Evolutionary conservation across 2,797 vertebrate species (phyloP), one percentile per base, ranked within the genome.

Genomic region (Alca torda): DNA sequence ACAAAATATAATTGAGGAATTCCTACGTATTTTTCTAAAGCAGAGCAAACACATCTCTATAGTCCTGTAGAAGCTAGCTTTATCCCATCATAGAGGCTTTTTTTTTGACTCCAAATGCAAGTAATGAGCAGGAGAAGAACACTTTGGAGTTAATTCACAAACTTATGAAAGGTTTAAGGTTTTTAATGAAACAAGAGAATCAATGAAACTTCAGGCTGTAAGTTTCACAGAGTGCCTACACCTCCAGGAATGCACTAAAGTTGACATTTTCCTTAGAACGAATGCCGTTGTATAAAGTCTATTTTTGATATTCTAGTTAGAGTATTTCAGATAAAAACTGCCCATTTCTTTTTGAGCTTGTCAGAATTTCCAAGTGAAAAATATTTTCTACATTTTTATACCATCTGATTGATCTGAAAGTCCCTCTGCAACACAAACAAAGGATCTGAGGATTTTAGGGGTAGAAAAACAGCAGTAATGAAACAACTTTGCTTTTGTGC

Each of bases 141-240:
- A 84, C 35, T 78, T 72, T 83, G 39, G 60, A 87, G 75, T 81
- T 93, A 95, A 87, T 92, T 78, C 87, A 78, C 26, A 70, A 53
- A 81, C 18, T 59, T 46, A 57, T 31, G 18, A 76, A 48, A 48
- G 46, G 21, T 48, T 48, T 48, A 91, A 87, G 39, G 31, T 65
- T 91, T 92, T 69, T 81, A 65, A 69, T 28, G 35, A 80, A 94
- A 91, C 37, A 54, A 82, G 48, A 86, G 43, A 94, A 89, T 75
- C 45, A 33, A 14, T 51, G 16, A 79, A 51, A 83, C 60, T 70
- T 76, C 56, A 33, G 48, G 33, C 53, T 56, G 13, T 19, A 53
- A 68, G 13, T 68, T 70, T 43, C 64, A 77, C 15, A 68, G 28
- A 77, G 80, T 14, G 20, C 7, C 53, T 83, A 30, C 37, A 33